Conservation (phyloP, 1,140 invertebrate species). For the Drosophila orena region DNA sequence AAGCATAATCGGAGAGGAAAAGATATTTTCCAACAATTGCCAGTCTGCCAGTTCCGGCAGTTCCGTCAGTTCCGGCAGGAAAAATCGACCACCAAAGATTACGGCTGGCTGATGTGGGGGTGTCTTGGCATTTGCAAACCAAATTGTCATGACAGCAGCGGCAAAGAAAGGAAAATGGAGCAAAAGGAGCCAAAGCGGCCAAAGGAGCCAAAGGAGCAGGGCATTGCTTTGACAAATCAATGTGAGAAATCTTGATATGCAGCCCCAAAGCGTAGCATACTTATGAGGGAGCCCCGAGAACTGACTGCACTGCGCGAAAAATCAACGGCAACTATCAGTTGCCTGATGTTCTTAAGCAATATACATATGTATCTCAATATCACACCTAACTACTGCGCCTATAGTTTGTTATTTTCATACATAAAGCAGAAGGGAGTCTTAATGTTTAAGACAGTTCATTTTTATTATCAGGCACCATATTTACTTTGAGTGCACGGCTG, state of each 20-base stretch:
- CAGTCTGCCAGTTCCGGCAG: slow-evolving; percentile 13
- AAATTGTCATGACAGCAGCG: slow-evolving; percentile 65
- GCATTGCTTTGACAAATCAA: slow-evolving; percentile 78
- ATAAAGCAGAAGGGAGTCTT: no score
- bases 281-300: slow-evolving; percentile 34
- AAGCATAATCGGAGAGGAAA: slow-evolving; percentile 43
- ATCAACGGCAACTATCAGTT: no score
- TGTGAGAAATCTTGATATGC: slow-evolving; percentile 78
- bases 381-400: no score
- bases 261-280: slow-evolving; percentile 38
- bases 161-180: slow-evolving; percentile 3
- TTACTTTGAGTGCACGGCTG: slow-evolving; percentile 11
- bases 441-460: no score
- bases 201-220: neutral
- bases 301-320: slow-evolving; percentile 1
- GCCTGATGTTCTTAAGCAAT: no score
- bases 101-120: slow-evolving; percentile 24
- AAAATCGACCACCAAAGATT: slow-evolving; percentile 53
- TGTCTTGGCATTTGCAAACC: slow-evolving; percentile 63
- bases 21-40: slow-evolving; percentile 51
- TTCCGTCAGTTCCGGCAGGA: no score
- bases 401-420: no score
- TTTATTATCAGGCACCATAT: neutral
- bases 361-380: no score
- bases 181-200: neutral